Evolutionary conservation across 2,797 vertebrate species (phyloP).

Genomic region (Sebastes itinus): DNA sequence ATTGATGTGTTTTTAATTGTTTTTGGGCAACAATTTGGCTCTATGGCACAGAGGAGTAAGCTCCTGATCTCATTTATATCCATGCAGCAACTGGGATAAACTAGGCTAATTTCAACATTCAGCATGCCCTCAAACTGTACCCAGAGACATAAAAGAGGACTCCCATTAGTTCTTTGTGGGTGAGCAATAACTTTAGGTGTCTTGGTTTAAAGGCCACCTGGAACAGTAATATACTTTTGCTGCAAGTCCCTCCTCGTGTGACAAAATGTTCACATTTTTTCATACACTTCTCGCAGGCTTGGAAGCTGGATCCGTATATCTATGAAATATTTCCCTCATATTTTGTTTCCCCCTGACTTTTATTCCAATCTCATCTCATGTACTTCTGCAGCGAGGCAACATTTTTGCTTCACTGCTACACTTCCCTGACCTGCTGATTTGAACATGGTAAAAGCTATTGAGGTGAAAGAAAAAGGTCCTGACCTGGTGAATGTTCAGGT

Average conservation of each 20-base stretch:
- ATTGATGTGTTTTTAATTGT: not conserved
- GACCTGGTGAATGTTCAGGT: constrained; percentile 1
- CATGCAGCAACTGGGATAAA: not conserved
- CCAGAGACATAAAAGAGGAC: not conserved
- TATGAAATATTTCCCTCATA: not conserved
- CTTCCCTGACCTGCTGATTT: not conserved
- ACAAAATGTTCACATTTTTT: not conserved
- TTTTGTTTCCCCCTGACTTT: not conserved
- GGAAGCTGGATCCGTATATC: not conserved
- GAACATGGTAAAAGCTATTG: constrained; percentile 9
- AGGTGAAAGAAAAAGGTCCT: not conserved
- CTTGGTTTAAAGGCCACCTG: not conserved
- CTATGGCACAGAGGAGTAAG: not conserved
- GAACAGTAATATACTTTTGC: not conserved
- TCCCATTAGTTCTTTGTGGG: not conserved
- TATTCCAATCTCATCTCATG: not conserved
- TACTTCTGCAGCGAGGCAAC: not conserved
- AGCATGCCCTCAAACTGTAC: not conserved
- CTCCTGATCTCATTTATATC: not conserved
- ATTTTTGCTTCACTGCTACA: not conserved
- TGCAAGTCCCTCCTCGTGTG: not conserved
- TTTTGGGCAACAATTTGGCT: not conserved
- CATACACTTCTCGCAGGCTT: not conserved
- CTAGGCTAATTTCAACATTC: not conserved
- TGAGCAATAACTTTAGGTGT: not conserved